A percentile compares a stretch with the other conserved stretches of the same genome.
These are phyloP conservation scores for Coboldia fuscipes DNA, from an alignment of 1,140 invertebrate genomes.

Conservation along the genomic window DNA sequence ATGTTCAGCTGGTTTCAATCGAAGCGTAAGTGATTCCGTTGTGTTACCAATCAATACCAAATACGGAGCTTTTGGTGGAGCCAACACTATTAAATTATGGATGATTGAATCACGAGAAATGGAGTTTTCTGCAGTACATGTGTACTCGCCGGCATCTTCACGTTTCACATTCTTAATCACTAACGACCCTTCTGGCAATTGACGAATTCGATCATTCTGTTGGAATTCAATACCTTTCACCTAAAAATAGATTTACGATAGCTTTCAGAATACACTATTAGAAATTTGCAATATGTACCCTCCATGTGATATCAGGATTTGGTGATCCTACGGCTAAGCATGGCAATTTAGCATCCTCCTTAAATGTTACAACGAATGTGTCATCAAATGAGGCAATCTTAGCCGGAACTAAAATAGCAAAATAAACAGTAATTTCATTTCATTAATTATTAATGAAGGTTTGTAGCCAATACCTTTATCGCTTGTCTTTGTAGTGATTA, in stretches of 20 bases:
- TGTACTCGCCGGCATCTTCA: conserved; percentile 75
- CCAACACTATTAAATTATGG: conserved; percentile 68
- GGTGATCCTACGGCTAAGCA: conserved; percentile 81
- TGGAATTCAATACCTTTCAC: conserved; percentile 27
- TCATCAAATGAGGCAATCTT: conserved; percentile 85
- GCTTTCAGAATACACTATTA: background rate
- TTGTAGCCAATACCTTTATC: no score
- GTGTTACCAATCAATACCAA: conserved; percentile 60
- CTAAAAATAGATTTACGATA: background rate
- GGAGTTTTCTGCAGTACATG: conserved; percentile 79
- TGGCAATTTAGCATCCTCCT: conserved; percentile 75
- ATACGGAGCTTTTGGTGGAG: conserved; percentile 64
- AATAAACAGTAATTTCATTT: conserved; percentile 22
- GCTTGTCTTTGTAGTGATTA: conserved; percentile 60
- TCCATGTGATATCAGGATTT: conserved; percentile 73
- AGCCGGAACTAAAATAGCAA: no score
- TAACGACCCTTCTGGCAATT: conserved; percentile 72
- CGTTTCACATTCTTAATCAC: conserved; percentile 73
- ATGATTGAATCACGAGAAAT: conserved; percentile 83
- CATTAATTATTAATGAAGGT: conserved; percentile 24
- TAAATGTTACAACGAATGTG: conserved; percentile 70
- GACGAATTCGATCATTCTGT: conserved; percentile 45
- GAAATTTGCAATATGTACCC: conserved; percentile 22
- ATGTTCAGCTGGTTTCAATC: conserved; percentile 49
- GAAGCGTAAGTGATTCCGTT: conserved; percentile 60